A percentile compares a stretch with the other conserved stretches of the same genome.
Conservation (phyloP, 2,797 vertebrate genomes). For the Ptychobarbus kaznakovi region DNA sequence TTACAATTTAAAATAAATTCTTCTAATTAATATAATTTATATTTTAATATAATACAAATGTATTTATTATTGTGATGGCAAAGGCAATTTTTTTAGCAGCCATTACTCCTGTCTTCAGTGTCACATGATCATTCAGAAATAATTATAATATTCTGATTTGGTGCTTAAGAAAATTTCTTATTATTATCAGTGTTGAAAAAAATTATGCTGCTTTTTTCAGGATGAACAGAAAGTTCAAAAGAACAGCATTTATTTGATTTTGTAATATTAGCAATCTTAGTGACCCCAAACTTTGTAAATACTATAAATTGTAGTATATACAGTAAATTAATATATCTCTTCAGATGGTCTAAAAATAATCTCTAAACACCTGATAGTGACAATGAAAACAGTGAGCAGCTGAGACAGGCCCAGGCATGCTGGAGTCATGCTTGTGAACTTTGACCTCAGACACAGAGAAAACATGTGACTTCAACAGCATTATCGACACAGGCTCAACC, state of each 20-base stretch:
- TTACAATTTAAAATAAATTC: neutral
- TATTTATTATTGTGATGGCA: neutral
- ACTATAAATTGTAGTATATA: neutral
- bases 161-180: neutral
- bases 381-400: neutral
- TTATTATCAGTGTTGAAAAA: too few relatives aligned
- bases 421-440: conserved; percentile 17
- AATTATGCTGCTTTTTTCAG: too few relatives aligned
- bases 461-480: conserved; percentile 23
- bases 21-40: neutral
- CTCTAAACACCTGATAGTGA: neutral
- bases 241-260: too few relatives aligned
- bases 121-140: neutral
- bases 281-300: neutral
- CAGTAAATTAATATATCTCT: neutral
- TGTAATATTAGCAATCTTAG: neutral
- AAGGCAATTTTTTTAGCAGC: neutral
- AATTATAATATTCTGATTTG: neutral
- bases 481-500: neutral
- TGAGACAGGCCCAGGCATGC: conserved; percentile 18
- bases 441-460: conserved; percentile 17
- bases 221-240: too few relatives aligned
- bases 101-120: neutral
- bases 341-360: neutral
- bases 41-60: neutral